Base-by-base conservation (phyloP, 2,797 vertebrate genomes). In the Pogonophryne albipinna region DNA sequence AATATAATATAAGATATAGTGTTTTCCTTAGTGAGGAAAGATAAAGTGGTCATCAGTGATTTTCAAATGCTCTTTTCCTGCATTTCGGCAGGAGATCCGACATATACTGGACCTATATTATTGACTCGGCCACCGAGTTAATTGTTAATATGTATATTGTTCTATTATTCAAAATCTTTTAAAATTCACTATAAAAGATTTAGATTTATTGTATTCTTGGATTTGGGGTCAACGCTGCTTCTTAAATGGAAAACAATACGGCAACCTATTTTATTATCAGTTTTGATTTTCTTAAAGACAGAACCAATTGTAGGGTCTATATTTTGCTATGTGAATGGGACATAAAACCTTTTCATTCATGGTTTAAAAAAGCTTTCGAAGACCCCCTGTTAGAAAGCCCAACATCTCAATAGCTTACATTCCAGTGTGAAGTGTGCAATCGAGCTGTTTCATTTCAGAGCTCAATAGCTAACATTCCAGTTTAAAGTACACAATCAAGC, bases 381-480 rank as follows among this genome's bases (percentile, higher is more conserved):
- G 31, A 38, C 27, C 38, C 38, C 27, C 13, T 3, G 6, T 53
- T 50, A 53, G 55, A 53, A 71, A 71, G 52, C 49, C 66, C 45
- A 61, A 71, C 53, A 75, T 66, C 75, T 85, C 81, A 67, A 79
- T 73, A 61, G 79, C 66, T 49, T 53, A 74, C 76, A 79, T 84
- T 85, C 76, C 74, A 69, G 10, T 34, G 74, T 67, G 58, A 62
- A 53, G 51, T 58, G 47, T 68, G 80, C 70, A 85, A 80, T 81
- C 47, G 15, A 60, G 73, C 67, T 31, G 62, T 79, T 86, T 79
- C 66, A 68, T 55, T 79, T 72, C 41, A 52, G 76, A 65, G 64
- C 72, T 80, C 71, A 75, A 79, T 62, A 69, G 84, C 77, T 50
- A 23, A 77, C 85, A 88, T 85, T 89, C 89, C 87, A 74, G 80